A percentile compares a stretch with the other conserved stretches of the same genome.
These are phyloP conservation scores for Himalopsyche japonica DNA, from an alignment of 2,888 invertebrate genomes.

Conservation along the genomic window DNA sequence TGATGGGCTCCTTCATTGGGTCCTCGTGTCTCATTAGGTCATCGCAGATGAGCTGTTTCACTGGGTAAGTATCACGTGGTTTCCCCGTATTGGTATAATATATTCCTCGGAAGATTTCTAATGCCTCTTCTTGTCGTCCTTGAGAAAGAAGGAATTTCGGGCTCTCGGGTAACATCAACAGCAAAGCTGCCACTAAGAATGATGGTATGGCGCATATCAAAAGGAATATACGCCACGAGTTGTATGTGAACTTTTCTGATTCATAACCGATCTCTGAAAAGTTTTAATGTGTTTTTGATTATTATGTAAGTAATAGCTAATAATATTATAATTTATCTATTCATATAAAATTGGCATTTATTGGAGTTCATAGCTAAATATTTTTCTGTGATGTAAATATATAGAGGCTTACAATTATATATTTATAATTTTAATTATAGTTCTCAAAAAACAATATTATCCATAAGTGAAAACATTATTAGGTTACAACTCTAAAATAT, in stretches of 20 bases:
- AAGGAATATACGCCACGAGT: conserved; percentile 91
- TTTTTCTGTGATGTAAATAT: too few relatives aligned
- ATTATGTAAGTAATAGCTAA: too few relatives aligned
- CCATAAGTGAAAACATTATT: too few relatives aligned
- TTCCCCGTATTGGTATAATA: conserved; percentile 82
- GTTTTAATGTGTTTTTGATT: not conserved
- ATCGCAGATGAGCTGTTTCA: conserved; percentile 70
- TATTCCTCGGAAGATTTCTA: conserved; percentile 67
- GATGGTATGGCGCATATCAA: conserved; percentile 87
- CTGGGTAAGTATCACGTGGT: conserved; percentile 74
- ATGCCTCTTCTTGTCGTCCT: conserved; percentile 78
- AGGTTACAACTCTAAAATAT: too few relatives aligned
- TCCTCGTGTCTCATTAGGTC: conserved; percentile 48
- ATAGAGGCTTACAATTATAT: too few relatives aligned
- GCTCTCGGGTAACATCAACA: conserved; percentile 86
- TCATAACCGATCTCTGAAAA: conserved; percentile 68
- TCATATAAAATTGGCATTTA: too few relatives aligned
- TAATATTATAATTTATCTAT: too few relatives aligned
- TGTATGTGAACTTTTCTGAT: conserved; percentile 74
- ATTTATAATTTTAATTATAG: too few relatives aligned
- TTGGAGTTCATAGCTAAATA: too few relatives aligned
- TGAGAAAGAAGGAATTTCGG: conserved; percentile 85
- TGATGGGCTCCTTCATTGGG: conserved; percentile 56
- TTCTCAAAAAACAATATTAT: too few relatives aligned
- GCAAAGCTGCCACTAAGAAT: conserved; percentile 80